Evolutionary conservation across 2,113 vertebrate genomes (phyloP).

Genomic region (Salvelinus namaycush): DNA sequence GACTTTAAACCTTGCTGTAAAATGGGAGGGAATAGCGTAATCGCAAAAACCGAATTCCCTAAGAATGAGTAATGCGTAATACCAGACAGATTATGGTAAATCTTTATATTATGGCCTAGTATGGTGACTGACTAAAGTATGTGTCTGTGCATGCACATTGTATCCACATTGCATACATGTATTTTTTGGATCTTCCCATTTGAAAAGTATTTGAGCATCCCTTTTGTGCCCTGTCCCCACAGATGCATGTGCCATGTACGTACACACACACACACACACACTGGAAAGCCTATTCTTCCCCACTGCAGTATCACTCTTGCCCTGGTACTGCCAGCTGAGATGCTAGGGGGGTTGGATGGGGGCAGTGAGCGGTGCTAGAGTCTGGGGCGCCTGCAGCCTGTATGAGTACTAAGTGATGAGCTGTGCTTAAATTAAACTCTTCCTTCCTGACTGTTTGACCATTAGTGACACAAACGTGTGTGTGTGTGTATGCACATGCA

Average conservation of each 20-base stretch:
- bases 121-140: slow-evolving; percentile 10
- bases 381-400: background rate
- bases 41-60: slow-evolving; percentile 48
- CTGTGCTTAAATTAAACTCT: background rate
- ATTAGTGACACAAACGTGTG: slow-evolving; percentile 4
- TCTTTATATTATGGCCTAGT: slow-evolving; percentile 37
- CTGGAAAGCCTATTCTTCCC: slow-evolving; percentile 27
- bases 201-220: background rate
- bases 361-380: background rate
- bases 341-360: background rate
- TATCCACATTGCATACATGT: background rate
- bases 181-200: background rate
- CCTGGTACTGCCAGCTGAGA: slow-evolving; percentile 58
- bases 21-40: slow-evolving; percentile 26
- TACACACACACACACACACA: slow-evolving; percentile 36
- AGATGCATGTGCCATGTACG: slow-evolving; percentile 16
- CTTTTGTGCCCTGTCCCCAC: background rate
- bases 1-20: slow-evolving; percentile 9
- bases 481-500: background rate
- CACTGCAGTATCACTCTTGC: slow-evolving; percentile 42
- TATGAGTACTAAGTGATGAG: background rate
- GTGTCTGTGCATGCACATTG: slow-evolving; percentile 5
- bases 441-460: background rate
- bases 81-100: slow-evolving; percentile 46
- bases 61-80: slow-evolving; percentile 43